Evolutionary conservation across 2,888 invertebrate genomes (phyloP).

Genomic region (Petrophora chlorosata): DNA sequence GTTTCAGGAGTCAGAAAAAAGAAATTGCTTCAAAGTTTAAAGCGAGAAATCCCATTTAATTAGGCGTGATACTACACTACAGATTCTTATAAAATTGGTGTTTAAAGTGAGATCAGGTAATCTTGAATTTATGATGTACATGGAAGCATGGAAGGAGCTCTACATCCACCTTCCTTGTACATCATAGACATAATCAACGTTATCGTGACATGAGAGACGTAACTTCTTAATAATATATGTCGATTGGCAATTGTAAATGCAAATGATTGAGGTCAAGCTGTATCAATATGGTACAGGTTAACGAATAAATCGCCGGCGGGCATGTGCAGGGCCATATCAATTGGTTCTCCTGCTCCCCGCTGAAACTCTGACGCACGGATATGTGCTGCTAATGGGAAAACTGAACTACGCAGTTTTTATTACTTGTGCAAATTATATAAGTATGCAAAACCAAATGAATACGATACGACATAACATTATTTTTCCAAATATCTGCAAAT

Average conservation of each 20-base stretch:
- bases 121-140: no score
- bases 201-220: neutral
- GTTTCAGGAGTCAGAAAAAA: no score
- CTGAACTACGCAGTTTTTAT: conserved; percentile 40
- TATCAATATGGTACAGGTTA: conserved; percentile 72
- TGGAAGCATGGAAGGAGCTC: no score
- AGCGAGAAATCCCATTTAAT: no score
- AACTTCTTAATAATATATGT: conserved; percentile 33
- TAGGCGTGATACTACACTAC: no score
- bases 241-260: conserved; percentile 53
- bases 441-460: neutral
- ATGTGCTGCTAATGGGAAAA: conserved; percentile 41
- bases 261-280: conserved; percentile 65
- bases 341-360: conserved; percentile 55
- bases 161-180: no score
- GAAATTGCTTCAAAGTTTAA: no score
- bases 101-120: no score
- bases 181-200: no score
- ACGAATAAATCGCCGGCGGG: conserved; percentile 74
- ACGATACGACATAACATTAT: no score
- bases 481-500: no score
- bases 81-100: no score
- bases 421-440: conserved; percentile 25
- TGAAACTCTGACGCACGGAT: conserved; percentile 44
- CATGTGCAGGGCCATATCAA: conserved; percentile 75